Conservation (phyloP, 1,140 invertebrate genomes). For the Littorina saxatilis region DNA sequence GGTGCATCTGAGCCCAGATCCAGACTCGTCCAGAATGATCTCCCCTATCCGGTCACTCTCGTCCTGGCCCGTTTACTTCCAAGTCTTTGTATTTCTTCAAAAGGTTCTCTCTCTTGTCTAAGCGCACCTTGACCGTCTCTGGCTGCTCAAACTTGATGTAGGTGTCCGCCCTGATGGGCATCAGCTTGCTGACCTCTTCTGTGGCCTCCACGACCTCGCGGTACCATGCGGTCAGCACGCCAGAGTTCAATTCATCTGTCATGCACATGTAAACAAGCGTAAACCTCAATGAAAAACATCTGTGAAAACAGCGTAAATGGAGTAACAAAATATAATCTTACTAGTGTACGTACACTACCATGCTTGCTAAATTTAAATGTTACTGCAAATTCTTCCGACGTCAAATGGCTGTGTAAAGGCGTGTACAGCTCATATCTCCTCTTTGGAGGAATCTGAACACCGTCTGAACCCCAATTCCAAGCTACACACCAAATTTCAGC, state of each 20-base stretch:
- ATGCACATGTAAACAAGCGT: not conserved
- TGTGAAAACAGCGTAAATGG: no score
- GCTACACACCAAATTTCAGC: no score
- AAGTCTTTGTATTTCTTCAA: not conserved
- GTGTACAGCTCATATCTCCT: no score
- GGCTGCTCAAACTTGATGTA: constrained; percentile 15
- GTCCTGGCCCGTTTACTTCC: not conserved
- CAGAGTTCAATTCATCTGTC: not conserved
- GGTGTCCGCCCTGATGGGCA: constrained; percentile 23
- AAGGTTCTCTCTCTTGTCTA: not conserved
- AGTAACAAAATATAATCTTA: no score
- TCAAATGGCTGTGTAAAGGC: no score
- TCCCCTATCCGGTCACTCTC: not conserved
- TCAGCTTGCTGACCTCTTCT: constrained; percentile 14
- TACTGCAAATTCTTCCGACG: no score
- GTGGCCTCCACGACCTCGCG: constrained; percentile 26
- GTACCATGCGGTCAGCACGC: constrained; percentile 4
- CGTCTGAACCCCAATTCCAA: no score
- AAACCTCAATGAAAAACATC: no score
- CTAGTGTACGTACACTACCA: no score
- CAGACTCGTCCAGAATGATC: not conserved
- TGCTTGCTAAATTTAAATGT: no score
- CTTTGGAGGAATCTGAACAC: no score
- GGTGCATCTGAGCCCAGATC: not conserved
- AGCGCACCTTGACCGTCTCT: not conserved